Percentiles rank a stretch among this genome's conserved stretches.
These are phyloP conservation scores for Poecilia velifera DNA, from an alignment of 2,797 vertebrate species.

Conservation along the genomic window DNA sequence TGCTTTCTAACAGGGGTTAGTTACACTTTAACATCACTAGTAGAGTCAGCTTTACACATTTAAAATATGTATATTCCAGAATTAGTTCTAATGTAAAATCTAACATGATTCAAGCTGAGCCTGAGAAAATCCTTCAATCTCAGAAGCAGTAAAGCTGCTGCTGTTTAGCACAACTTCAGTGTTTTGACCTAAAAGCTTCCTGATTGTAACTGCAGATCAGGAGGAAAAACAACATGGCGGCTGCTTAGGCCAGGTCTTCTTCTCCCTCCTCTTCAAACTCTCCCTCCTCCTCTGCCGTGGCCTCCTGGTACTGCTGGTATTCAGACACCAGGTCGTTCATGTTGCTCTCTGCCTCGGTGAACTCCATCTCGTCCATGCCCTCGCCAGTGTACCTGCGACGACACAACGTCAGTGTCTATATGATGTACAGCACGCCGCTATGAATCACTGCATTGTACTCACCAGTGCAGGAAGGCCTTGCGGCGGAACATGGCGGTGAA, in stretches of 20 bases:
- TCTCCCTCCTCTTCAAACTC: constrained; percentile 91
- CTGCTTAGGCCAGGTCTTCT: constrained; percentile 59
- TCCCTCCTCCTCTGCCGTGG: constrained; percentile 91
- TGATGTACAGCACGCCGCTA: neutral
- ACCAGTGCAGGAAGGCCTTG: constrained; percentile 97
- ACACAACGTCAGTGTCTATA: neutral
- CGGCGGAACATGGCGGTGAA: constrained; percentile 97
- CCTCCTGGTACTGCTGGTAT: constrained; percentile 93
- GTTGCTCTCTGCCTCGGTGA: constrained; percentile 95
- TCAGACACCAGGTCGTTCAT: constrained; percentile 94
- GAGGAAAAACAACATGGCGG: neutral
- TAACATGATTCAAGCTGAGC: neutral
- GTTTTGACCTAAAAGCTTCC: no score
- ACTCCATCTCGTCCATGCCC: constrained; percentile 98
- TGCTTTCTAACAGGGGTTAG: no score
- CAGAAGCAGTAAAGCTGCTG: no score
- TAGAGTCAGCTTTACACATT: neutral
- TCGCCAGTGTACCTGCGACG: constrained; percentile 90
- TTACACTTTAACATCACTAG: neutral
- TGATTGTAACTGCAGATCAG: no score
- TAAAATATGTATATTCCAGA: neutral
- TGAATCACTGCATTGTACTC: neutral
- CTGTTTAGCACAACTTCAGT: no score
- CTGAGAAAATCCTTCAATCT: neutral
- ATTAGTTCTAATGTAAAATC: no score